These are phyloP conservation scores for Orbicella faveolata DNA, from an alignment of 64 coral and sea anemone genomes.

Conservation along the genomic window DNA sequence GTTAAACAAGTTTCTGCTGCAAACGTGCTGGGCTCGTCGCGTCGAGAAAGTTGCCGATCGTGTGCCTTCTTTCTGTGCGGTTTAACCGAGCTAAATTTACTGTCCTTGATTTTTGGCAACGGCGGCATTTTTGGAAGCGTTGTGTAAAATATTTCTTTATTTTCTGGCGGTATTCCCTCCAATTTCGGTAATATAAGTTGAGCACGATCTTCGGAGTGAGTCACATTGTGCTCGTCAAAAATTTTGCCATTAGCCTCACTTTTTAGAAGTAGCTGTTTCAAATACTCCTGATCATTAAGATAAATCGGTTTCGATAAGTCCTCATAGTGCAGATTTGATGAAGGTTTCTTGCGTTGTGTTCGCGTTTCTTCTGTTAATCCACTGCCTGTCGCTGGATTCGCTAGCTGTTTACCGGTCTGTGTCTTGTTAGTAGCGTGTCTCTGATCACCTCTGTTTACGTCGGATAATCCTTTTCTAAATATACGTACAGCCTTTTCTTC, in stretches of 20 bases:
- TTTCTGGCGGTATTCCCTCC: constrained; percentile 44
- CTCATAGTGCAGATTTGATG: neutral
- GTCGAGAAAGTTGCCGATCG: neutral
- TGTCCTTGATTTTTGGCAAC: constrained; percentile 30
- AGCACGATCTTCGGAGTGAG: neutral
- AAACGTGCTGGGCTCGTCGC: neutral
- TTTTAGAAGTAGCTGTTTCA: constrained; percentile 4
- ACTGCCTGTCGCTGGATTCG: neutral
- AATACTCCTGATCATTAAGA: constrained; percentile 33
- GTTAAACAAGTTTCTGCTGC: constrained; percentile 21
- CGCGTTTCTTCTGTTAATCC: neutral
- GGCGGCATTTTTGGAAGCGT: constrained; percentile 50
- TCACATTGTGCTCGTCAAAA: neutral
- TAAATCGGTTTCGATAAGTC: neutral
- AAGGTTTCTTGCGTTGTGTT: neutral
- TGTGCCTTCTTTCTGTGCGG: constrained; percentile 9
- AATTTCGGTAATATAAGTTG: constrained; percentile 51
- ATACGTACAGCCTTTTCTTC: constrained; percentile 50
- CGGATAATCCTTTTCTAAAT: constrained; percentile 37
- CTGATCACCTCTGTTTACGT: neutral
- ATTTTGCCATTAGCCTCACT: neutral
- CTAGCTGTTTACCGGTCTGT: neutral
- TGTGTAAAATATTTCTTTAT: constrained; percentile 73
- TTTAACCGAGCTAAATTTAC: neutral
- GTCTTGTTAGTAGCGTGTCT: neutral